Conservation (phyloP, 2,888 invertebrate genomes). For the Chymomyza caudatula region DNA sequence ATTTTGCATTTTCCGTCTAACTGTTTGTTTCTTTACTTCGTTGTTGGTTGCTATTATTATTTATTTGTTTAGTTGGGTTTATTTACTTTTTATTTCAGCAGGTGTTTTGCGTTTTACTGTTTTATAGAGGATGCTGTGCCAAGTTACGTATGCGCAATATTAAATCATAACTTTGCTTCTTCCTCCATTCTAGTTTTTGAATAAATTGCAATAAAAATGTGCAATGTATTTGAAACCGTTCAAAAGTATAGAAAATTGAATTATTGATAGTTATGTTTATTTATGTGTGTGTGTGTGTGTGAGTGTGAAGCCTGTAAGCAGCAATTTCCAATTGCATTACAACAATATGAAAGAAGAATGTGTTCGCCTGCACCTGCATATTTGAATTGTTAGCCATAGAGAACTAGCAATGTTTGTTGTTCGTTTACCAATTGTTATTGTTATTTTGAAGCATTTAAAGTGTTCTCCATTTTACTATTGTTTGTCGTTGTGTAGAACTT, state of each 20-base stretch:
- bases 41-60: constrained; percentile 43
- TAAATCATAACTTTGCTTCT: not conserved
- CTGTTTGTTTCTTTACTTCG: constrained; percentile 16
- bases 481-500: not conserved
- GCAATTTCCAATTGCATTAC: constrained; percentile 49
- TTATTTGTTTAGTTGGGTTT: constrained; percentile 55
- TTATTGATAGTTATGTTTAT: constrained; percentile 61
- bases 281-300: constrained; percentile 38
- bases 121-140: not conserved
- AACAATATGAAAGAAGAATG: constrained; percentile 48
- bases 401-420: constrained; percentile 9
- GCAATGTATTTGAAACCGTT: constrained; percentile 29
- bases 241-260: constrained; percentile 50
- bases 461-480: not conserved
- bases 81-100: constrained; percentile 36
- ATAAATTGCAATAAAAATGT: constrained; percentile 56
- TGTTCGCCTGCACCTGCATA: constrained; percentile 27
- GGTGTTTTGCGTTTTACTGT: too few species aligned
- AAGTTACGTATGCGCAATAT: constrained; percentile 29
- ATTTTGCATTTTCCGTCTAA: not conserved
- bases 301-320: constrained; percentile 41
- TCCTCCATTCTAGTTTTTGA: constrained; percentile 11
- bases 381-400: constrained; percentile 47
- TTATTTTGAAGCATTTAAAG: constrained; percentile 22
- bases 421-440: constrained; percentile 13